These are phyloP conservation scores for Odobenus rosmarus DNA, from an alignment of 2,113 vertebrate genomes.

Conservation along the genomic window DNA sequence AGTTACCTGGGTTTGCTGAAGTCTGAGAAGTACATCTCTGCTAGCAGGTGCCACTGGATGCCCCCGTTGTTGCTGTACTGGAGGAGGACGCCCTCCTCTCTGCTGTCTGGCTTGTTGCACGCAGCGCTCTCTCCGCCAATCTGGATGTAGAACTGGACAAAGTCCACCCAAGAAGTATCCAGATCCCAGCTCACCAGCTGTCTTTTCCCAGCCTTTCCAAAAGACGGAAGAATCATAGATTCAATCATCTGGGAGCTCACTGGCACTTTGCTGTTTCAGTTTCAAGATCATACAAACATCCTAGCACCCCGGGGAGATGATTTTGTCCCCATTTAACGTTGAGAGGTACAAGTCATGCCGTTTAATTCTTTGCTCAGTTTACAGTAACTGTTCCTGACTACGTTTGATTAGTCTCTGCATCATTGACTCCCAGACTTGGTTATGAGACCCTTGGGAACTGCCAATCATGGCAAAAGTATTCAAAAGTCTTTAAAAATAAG, in stretches of 20 bases:
- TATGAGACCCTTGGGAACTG: not conserved
- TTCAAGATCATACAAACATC: not conserved
- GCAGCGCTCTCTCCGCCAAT: conserved; percentile 94
- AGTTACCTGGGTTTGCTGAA: conserved; percentile 95
- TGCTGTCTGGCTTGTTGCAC: conserved; percentile 96
- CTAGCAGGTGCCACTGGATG: conserved; percentile 97
- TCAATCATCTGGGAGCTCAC: not conserved
- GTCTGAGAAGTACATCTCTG: conserved; percentile 99
- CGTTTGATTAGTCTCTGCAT: not conserved
- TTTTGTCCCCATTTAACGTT: not conserved
- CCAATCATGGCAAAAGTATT: not conserved
- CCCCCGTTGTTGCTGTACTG: conserved; percentile 98
- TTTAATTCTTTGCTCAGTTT: not conserved
- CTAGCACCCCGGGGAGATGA: not conserved
- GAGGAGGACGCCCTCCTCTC: conserved; percentile 96
- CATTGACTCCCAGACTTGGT: not conserved
- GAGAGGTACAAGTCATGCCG: not conserved
- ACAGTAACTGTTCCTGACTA: not conserved
- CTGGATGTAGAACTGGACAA: conserved; percentile 98
- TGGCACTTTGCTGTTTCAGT: not conserved
- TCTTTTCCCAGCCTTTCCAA: conserved; percentile 93
- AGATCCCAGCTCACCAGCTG: conserved; percentile 97
- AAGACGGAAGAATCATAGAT: not conserved
- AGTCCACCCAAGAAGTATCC: conserved; percentile 98
- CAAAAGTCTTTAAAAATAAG: not conserved